Conservation (phyloP, 2,797 vertebrate species). For the Rhinichthys osculus region DNA sequence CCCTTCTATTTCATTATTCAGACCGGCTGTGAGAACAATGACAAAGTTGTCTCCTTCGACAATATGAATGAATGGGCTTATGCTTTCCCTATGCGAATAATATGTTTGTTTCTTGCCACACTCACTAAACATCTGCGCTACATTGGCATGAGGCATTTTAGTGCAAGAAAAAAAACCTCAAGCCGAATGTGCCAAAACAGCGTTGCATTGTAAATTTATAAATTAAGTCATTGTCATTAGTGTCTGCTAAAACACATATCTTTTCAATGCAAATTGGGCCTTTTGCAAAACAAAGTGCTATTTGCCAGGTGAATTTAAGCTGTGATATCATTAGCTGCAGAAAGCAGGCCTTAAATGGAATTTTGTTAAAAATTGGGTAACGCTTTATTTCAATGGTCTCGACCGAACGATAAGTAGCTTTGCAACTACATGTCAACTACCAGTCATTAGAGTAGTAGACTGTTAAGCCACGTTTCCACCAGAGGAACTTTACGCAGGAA, state of each 20-base stretch:
- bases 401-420: background rate
- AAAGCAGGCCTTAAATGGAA: background rate
- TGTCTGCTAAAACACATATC: background rate
- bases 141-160: background rate
- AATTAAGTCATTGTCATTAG: background rate
- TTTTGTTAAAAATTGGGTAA: background rate
- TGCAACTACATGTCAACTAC: background rate
- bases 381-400: background rate
- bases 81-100: slow-evolving; percentile 30
- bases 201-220: background rate
- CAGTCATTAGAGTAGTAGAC: background rate
- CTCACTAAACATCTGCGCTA: slow-evolving; percentile 5
- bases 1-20: slow-evolving; percentile 3
- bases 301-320: background rate
- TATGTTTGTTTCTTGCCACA: slow-evolving; percentile 29
- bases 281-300: background rate
- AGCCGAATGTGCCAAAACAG: slow-evolving; percentile 1
- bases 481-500: too few species aligned
- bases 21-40: background rate
- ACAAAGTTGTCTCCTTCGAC: slow-evolving; percentile 25
- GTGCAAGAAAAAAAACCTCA: background rate
- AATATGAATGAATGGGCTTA: slow-evolving; percentile 1
- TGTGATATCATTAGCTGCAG: too few species aligned
- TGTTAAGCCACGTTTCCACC: background rate
- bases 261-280: background rate